Conservation (phyloP, 2,113 vertebrate species). For the Chaetura pelagica region DNA sequence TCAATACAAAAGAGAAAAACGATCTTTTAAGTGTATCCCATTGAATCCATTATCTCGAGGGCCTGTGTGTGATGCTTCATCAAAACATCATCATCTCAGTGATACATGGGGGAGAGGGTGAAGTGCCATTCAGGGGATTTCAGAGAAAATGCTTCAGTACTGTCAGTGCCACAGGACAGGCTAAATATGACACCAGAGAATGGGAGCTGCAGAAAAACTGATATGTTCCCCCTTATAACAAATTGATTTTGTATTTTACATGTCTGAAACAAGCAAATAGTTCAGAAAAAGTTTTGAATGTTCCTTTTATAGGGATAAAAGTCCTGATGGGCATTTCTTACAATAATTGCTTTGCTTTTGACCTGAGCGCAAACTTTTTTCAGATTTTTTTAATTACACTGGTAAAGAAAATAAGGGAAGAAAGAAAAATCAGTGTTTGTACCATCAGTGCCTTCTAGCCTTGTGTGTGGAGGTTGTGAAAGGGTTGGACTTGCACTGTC, state of each 20-base stretch:
- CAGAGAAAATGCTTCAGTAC: background rate
- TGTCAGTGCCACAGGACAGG: background rate
- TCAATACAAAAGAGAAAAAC: constrained; percentile 73
- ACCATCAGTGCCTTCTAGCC: background rate
- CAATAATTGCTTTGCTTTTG: background rate
- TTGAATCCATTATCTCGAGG: constrained; percentile 60
- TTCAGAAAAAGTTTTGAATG: background rate
- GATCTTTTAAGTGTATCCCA: constrained; percentile 62
- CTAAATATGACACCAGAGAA: constrained; percentile 18
- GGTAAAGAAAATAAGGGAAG: background rate
- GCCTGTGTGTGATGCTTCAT: constrained; percentile 39
- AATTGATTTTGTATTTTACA: background rate
- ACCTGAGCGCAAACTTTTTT: background rate
- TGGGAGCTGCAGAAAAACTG: background rate
- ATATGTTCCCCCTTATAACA: background rate
- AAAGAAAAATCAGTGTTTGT: background rate
- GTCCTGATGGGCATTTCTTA: background rate
- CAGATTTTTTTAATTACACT: background rate
- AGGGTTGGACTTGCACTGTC: background rate
- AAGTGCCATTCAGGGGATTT: background rate
- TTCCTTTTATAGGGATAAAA: background rate
- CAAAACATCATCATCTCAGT: constrained; percentile 50
- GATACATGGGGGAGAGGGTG: background rate
- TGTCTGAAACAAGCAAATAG: constrained; percentile 3
- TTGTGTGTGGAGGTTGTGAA: background rate